Percentiles rank a stretch among this genome's conserved stretches.
These are phyloP conservation scores for Corythoichthys haematopterus DNA, from an alignment of 2,113 vertebrate species.

Conservation along the genomic window DNA sequence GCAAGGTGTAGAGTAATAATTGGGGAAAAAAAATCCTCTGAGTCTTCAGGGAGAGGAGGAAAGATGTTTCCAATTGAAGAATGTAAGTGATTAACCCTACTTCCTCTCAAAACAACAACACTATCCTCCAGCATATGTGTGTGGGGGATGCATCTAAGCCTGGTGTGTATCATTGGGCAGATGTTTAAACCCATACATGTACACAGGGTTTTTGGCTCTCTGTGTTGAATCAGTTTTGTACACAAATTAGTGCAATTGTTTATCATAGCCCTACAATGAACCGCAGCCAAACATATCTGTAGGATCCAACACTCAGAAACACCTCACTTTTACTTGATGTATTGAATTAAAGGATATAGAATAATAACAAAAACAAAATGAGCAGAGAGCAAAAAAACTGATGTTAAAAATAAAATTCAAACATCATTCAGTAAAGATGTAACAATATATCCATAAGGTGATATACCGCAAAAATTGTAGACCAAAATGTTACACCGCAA, in stretches of 20 bases:
- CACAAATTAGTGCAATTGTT: slow-evolving; percentile 18
- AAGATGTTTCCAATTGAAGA: slow-evolving; percentile 66
- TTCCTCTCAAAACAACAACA: slow-evolving; percentile 58
- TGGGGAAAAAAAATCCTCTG: slow-evolving; percentile 5
- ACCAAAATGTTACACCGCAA: too few relatives aligned
- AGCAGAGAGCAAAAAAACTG: too few relatives aligned
- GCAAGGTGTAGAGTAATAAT: slow-evolving; percentile 24
- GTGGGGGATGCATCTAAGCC: slow-evolving; percentile 22
- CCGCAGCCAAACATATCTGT: background rate
- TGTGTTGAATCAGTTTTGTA: slow-evolving; percentile 3
- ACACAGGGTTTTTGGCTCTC: background rate
- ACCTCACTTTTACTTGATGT: slow-evolving; percentile 36
- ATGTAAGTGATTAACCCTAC: slow-evolving; percentile 59
- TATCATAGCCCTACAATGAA: slow-evolving; percentile 12
- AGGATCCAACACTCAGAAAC: slow-evolving; percentile 35
- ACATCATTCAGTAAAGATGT: too few relatives aligned
- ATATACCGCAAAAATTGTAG: too few relatives aligned
- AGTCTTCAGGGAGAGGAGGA: slow-evolving; percentile 18
- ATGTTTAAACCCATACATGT: background rate
- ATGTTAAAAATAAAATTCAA: too few relatives aligned
- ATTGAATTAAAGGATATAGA: too few relatives aligned
- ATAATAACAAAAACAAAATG: too few relatives aligned
- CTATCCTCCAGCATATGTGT: slow-evolving; percentile 37
- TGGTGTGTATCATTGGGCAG: slow-evolving; percentile 7
- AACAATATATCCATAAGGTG: too few relatives aligned